Base-by-base conservation (phyloP, 2,888 invertebrate genomes). In the Lithosia quadra region DNA sequence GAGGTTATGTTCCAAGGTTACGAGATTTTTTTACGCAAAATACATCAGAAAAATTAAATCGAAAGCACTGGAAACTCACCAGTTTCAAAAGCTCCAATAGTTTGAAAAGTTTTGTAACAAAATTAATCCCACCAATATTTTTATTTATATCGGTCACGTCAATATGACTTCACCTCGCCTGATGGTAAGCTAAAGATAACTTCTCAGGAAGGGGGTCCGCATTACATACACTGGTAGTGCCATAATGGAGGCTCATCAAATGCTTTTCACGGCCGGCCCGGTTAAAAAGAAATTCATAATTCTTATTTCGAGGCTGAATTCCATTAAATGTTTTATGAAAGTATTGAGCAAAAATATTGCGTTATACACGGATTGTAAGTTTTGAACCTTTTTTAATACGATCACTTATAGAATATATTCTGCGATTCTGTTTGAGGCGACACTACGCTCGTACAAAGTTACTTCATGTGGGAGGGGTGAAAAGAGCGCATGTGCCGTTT, bases 401-500 rank as follows among this genome's bases (percentile, higher is more conserved):
- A 39, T 28, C n/a, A 33, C 57, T 13, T 36, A 34, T 8, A 15
- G 13, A 60, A 21, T 13, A 36, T 61, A 34, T 43, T 21, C 22
- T 63, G 18, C 9, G 18, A 36, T 61, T 22, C 43, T 43, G 34
- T 49, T 22, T 21, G 11, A 13, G 28, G 10, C 18, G 11, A 57
- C 21, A 39, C 22, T 24, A 60, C 62, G 62, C 36, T 24, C 13
- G n/a, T 21, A 60, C 66, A 91, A 93, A 80, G 91, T 88, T 81
- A 88, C 76, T 28, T 72, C 76, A 72, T n/a, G 49, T 53, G 18
- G 21, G 64, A 74, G 84, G n/a, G 84, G 75, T 76, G 75, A 49
- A 28, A 13, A 72, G 18, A 24, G 86, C 93, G 94, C 94, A 91
- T 89, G 93, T 87, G 86, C 84, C 67, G 79, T 10, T 79, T 85